Conservation (phyloP, 2,113 vertebrate species). For the Cacatua alba region DNA sequence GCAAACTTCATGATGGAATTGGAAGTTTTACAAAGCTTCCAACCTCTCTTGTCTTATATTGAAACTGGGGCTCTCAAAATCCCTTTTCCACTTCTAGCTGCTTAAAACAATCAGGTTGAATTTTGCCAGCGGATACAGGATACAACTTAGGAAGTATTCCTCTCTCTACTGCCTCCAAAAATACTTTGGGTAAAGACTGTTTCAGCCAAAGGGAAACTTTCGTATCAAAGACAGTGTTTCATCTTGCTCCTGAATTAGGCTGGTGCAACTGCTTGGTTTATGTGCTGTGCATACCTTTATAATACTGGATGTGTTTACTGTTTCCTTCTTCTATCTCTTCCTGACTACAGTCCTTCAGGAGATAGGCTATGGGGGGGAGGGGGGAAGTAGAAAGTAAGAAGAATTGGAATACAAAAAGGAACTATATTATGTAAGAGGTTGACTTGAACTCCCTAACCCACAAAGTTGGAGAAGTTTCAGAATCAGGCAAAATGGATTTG, state of each 20-base stretch:
- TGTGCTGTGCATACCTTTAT: constrained; percentile 25
- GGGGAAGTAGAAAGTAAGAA: not conserved
- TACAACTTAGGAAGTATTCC: not conserved
- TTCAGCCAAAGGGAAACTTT: not conserved
- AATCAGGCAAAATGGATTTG: constrained; percentile 60
- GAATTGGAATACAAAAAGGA: not conserved
- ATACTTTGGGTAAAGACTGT: not conserved
- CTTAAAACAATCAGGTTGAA: not conserved
- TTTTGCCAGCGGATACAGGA: not conserved
- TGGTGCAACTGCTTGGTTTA: constrained; percentile 46
- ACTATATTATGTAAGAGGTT: not conserved
- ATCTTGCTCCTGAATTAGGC: not conserved
- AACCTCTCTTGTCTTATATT: not conserved
- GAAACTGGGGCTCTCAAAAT: not conserved
- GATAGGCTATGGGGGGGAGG: not conserved
- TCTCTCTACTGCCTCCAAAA: not conserved
- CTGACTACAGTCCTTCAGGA: constrained; percentile 24
- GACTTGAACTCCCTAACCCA: constrained; percentile 48
- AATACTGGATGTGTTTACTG: constrained; percentile 29
- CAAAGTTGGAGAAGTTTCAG: constrained; percentile 51
- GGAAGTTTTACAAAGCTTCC: not conserved
- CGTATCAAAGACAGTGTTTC: not conserved
- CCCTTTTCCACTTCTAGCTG: not conserved
- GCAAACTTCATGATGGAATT: not conserved
- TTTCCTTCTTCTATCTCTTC: constrained; percentile 16